Conservation (phyloP, 2,888 invertebrate species). For the Caenorhabditis imperialis region DNA sequence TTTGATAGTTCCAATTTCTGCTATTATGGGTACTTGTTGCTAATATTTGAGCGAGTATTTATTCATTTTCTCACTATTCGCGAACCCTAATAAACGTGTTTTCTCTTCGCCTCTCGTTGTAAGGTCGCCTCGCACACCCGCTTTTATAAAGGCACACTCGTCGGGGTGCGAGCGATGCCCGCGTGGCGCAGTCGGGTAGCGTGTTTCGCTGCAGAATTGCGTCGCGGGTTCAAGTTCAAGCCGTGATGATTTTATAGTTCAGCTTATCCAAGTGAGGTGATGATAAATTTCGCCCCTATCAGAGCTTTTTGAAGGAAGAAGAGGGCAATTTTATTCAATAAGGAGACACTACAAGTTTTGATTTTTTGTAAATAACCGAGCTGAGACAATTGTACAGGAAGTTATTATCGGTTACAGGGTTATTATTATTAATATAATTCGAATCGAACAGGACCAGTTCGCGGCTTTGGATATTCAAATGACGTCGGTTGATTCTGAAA, state of each 20-base stretch:
- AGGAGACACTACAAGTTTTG: conserved; percentile 18
- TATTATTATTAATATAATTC: not conserved
- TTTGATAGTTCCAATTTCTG: not conserved
- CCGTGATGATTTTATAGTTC: conserved; percentile 59
- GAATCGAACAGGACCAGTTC: conserved; percentile 6
- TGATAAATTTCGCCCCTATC: conserved; percentile 61
- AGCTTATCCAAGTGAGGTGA: conserved; percentile 43
- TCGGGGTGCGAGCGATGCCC: not conserved
- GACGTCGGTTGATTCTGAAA: conserved; percentile 2
- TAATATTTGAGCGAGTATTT: conserved; percentile 23
- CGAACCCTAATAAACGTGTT: conserved; percentile 22
- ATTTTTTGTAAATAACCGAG: conserved; percentile 25
- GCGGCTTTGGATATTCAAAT: conserved; percentile 12
- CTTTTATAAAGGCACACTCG: conserved; percentile 11
- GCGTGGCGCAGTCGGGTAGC: conserved; percentile 37
- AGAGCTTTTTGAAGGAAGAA: conserved; percentile 45
- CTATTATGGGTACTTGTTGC: conserved; percentile 42
- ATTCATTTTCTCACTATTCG: too few species aligned
- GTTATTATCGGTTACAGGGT: not conserved
- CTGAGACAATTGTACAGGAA: conserved; percentile 5
- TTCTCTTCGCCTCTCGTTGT: not conserved
- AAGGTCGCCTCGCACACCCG: not conserved
- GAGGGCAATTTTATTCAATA: conserved; percentile 3
- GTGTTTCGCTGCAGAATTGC: not conserved
- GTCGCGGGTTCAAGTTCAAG: conserved; percentile 32